Evolutionary conservation across 2,888 invertebrate genomes (phyloP).

Genomic region (Geotrupes spiniger): DNA sequence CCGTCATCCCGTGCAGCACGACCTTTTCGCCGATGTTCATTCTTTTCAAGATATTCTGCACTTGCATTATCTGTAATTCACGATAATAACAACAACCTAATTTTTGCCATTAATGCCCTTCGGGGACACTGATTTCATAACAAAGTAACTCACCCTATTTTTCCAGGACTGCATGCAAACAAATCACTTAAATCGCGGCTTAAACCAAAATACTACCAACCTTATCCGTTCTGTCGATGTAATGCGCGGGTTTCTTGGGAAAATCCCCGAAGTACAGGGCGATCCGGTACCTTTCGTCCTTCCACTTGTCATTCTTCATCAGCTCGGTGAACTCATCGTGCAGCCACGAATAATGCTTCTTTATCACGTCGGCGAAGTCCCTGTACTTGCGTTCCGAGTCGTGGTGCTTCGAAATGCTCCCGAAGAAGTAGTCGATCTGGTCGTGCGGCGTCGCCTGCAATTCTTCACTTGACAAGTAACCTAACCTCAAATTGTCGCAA

Average conservation of each 20-base stretch:
- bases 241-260: slow-evolving; percentile 57
- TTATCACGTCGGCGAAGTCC: slow-evolving; percentile 55
- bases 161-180: slow-evolving; percentile 25
- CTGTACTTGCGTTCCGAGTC: slow-evolving; percentile 53
- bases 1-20: slow-evolving; percentile 72
- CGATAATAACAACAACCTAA: background rate
- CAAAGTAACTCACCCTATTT: slow-evolving; percentile 26
- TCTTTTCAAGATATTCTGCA: slow-evolving; percentile 14
- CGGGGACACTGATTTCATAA: background rate
- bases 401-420: slow-evolving; percentile 34
- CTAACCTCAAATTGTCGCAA: background rate
- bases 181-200: slow-evolving; percentile 9
- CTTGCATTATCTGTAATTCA: slow-evolving; percentile 16
- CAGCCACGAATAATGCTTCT: slow-evolving; percentile 59
- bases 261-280: slow-evolving; percentile 58
- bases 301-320: slow-evolving; percentile 10
- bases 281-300: slow-evolving; percentile 45
- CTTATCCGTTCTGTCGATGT: slow-evolving; percentile 53
- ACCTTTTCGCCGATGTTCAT: slow-evolving; percentile 37
- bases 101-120: background rate
- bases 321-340: slow-evolving; percentile 42
- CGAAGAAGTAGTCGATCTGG: slow-evolving; percentile 8
- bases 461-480: background rate
- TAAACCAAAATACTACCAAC: slow-evolving; percentile 44
- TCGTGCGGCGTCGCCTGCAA: slow-evolving; percentile 2